Conservation (phyloP, 1,140 invertebrate species). For the Atta texana region DNA sequence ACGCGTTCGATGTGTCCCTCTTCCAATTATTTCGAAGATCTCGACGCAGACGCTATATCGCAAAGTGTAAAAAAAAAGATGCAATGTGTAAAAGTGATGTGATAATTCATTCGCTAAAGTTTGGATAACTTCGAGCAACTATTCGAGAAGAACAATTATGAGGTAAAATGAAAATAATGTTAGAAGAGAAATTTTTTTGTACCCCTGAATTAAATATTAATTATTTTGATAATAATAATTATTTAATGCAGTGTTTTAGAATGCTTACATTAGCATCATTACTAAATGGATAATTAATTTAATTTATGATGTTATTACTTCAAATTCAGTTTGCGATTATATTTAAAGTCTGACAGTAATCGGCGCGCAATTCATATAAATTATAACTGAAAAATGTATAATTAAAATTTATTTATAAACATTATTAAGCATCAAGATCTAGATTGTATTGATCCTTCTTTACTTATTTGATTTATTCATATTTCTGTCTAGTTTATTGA, state of each 20-base stretch:
- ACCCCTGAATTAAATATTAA: neutral
- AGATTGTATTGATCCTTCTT: too few species aligned
- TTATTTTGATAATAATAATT: neutral
- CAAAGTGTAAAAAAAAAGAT: neutral
- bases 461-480: too few species aligned
- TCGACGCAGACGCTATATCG: neutral
- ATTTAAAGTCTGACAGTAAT: too few species aligned
- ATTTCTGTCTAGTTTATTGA: too few species aligned
- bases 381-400: too few species aligned
- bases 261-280: too few species aligned
- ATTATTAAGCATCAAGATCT: too few species aligned
- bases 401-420: too few species aligned
- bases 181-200: neutral
- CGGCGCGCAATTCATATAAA: too few species aligned
- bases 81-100: neutral
- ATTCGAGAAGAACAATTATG: neutral
- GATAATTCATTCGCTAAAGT: neutral
- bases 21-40: slow-evolving; percentile 32
- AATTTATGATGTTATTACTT: too few species aligned
- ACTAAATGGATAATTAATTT: too few species aligned
- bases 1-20: slow-evolving; percentile 5
- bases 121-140: neutral
- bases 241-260: neutral
- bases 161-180: slow-evolving; percentile 6
- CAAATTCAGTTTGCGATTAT: too few species aligned